Evolutionary conservation across 1,140 invertebrate species (phyloP), one percentile per base, ranked within the genome.

Genomic region (Akabosia matsudoensis): DNA sequence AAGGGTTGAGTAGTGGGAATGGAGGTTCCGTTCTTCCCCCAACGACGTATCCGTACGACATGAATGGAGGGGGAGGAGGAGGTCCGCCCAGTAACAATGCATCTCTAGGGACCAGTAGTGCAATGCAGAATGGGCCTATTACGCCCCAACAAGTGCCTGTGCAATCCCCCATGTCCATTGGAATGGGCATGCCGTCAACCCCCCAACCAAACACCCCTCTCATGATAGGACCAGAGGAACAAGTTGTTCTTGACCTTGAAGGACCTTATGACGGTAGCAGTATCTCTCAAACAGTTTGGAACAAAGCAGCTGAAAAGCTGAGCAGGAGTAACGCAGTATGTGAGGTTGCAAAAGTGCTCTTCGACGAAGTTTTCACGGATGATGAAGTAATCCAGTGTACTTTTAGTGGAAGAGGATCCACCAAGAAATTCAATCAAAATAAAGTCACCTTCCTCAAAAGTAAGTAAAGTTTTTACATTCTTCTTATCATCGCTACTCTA

Each of bases 341-440:
- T 30, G 61, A 67, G n/a, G 28, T 67, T 4, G 61, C 7, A 28
- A 67, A 67, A 67, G 61, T 67, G 24, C 61, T 67, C 61, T 67
- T 67, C n/a, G 61, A 67, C 22, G 61, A 67, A 67, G 31, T 67
- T 31, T 67, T 67, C 61, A 67, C 61, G 61, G 61, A 67, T 22
- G 61, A 67, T n/a, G 61, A 67, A 30, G 28, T 67, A 7, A 31
- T 67, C 30, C 28, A 67, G 2, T 67, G 61, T 30, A 67, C 61
- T 31, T 22, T 67, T 30, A 67, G 61, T n/a, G 61, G 61, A 31
- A 67, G 61, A 30, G 61, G 61, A 13, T 67, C 61, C 28, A 67
- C 61, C 3, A 28, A 67, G n/a, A 67, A 67, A n/a, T 67, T 67
- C 30, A 67, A 67, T 67, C 61, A 24, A 31, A 67, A 67, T n/a